These are phyloP conservation scores for Lepus townsendii DNA, from an alignment of 2,797 vertebrate genomes.

Conservation along the genomic window DNA sequence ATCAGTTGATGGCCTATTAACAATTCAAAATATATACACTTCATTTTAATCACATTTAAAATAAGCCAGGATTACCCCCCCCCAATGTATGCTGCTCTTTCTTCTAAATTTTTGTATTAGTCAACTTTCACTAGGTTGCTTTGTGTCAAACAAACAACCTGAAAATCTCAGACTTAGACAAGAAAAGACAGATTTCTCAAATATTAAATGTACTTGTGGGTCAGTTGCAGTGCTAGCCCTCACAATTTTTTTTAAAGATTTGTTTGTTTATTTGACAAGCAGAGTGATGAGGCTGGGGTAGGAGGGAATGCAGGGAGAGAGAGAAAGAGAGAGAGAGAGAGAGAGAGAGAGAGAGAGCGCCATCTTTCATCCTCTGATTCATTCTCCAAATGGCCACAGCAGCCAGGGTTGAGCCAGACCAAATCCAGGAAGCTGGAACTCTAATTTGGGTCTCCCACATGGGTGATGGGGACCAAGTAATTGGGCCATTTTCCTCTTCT, in stretches of 20 bases:
- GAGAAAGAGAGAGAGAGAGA: too few species aligned
- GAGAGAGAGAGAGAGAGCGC: too few species aligned
- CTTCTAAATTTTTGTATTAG: neutral
- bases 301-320: too few species aligned
- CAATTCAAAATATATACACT: neutral
- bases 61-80: neutral
- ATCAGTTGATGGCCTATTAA: conserved; percentile 36
- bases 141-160: neutral
- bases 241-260: neutral
- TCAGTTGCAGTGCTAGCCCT: neutral
- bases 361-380: too few species aligned
- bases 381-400: too few species aligned
- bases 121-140: neutral
- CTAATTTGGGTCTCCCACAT: too few species aligned
- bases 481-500: too few species aligned
- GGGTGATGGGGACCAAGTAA: too few species aligned
- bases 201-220: neutral
- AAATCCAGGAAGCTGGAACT: too few species aligned
- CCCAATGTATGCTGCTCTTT: neutral
- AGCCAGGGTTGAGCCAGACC: too few species aligned
- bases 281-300: too few species aligned
- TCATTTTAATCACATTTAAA: conserved; percentile 17
- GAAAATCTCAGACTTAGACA: neutral
- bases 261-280: too few species aligned
- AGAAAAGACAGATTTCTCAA: neutral